Conservation (phyloP, 2,888 invertebrate species). For the Endotricha flammealis region DNA sequence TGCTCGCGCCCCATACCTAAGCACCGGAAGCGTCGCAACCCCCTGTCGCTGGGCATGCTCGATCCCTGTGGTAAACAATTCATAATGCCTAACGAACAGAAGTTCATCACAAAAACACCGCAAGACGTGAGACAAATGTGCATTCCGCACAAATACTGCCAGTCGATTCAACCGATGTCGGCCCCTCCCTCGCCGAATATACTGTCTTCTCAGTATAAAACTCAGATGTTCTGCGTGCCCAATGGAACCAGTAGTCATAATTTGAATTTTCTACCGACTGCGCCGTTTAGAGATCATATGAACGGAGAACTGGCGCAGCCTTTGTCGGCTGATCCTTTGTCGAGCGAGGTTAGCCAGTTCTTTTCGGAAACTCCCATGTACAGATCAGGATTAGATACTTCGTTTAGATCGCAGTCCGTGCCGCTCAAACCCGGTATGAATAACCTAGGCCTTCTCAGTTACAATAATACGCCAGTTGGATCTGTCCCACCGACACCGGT, state of each 20-base stretch:
- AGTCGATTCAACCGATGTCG: conserved; percentile 81
- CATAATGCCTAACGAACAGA: conserved; percentile 67
- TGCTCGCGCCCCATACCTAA: conserved; percentile 74
- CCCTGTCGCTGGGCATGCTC: conserved; percentile 47
- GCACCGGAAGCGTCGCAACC: conserved; percentile 55
- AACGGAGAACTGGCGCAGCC: conserved; percentile 59
- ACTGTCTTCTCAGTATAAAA: conserved; percentile 64
- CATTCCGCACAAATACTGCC: conserved; percentile 55
- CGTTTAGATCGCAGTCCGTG: conserved; percentile 87
- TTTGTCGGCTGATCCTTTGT: conserved; percentile 68
- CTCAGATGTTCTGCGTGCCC: conserved; percentile 60
- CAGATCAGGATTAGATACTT: conserved; percentile 53
- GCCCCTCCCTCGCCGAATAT: conserved; percentile 84
- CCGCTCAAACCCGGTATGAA: conserved; percentile 81
- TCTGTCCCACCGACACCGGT: conserved; percentile 84
- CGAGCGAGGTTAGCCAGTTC: conserved; percentile 80
- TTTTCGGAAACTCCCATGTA: conserved; percentile 73
- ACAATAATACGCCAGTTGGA: conserved; percentile 78
- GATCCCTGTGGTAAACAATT: conserved; percentile 57
- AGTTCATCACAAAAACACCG: conserved; percentile 49
- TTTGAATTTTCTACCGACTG: conserved; percentile 61
- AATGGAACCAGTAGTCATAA: conserved; percentile 66
- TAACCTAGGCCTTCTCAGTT: conserved; percentile 55
- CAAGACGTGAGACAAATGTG: conserved; percentile 24
- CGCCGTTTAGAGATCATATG: conserved; percentile 62